These are phyloP conservation scores for Agriopis leucophaearia DNA, from an alignment of 2,888 invertebrate genomes.

Conservation along the genomic window DNA sequence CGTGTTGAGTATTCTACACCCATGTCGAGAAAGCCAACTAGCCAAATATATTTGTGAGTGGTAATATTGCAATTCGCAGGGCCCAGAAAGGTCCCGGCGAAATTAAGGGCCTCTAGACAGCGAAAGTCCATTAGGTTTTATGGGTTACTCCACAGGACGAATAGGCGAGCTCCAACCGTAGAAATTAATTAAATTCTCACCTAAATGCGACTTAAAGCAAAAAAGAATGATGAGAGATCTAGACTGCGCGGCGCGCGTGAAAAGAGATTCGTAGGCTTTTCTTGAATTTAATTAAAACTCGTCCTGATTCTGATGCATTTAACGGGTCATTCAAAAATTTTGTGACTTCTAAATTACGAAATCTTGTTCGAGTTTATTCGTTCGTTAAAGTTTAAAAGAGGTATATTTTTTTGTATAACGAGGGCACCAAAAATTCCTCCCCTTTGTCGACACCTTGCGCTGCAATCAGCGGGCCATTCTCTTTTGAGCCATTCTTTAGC, in stretches of 20 bases:
- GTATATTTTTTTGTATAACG: constrained; percentile 45
- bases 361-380: constrained; percentile 8
- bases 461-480: constrained; percentile 64
- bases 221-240: constrained; percentile 57
- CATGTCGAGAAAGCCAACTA: constrained; percentile 40
- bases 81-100: constrained; percentile 66
- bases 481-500: constrained; percentile 42
- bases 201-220: constrained; percentile 64
- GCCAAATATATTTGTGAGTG: constrained; percentile 61
- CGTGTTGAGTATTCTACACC: constrained; percentile 9
- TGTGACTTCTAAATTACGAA: constrained; percentile 18
- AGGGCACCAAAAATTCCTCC: constrained; percentile 39
- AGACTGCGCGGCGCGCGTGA: constrained; percentile 41
- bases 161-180: constrained; percentile 72
- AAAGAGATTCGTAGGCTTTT: constrained; percentile 37
- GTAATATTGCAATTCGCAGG: constrained; percentile 70
- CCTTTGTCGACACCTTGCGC: constrained; percentile 54
- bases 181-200: constrained; percentile 83
- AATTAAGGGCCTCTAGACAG: constrained; percentile 78
- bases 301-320: constrained; percentile 14
- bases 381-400: constrained; percentile 25
- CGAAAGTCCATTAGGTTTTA: constrained; percentile 85
- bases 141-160: constrained; percentile 76
- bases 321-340: constrained; percentile 3
- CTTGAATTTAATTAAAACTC: constrained; percentile 32